Base-by-base conservation (phyloP, 2,888 invertebrate species). In the Epinotia ramella region DNA sequence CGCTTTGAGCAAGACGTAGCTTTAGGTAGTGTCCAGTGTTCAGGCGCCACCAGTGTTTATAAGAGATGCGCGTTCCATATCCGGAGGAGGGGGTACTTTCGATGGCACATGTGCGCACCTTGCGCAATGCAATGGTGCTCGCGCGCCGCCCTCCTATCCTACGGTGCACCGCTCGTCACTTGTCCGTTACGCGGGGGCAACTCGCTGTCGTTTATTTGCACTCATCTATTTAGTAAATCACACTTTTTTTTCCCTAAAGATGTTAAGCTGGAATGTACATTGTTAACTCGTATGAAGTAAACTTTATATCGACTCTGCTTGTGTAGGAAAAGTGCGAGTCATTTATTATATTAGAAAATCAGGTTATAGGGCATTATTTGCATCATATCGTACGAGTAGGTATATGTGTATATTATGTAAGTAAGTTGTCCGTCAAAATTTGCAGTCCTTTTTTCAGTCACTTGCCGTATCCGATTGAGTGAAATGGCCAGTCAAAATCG, bases 61-160 rank as follows among this genome's bases (percentile, higher is more conserved):
- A 94, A 93, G 89, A 91, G 92, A 89, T 91, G 88, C 85, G 80
- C 90, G 91, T 90, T 91, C 90, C 86, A 91, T 86, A 91, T 91
- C 91, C 90, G 89, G 88, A 86, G 91, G 93, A 91, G 93, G 94
- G 94, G 93, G 91, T 86, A 94, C 93, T 93, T 93, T 93, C 94
- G 90, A 93, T 93, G 93, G 91, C 89, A 89, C 89, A 90, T 88
- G 83, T 72, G 72, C 71, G 76, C n/a, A 62, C 84, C 84, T 91
- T 90, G 91, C 93, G 91, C 90, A 94, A 86, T 82, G 86, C 86
- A 86, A 91, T 91, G 92, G 91, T 88, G 89, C 88, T 86, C 87
- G 87, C 88, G 89, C 89, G 86, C 84, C 85, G 89, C 87, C 88
- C 81, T 83, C 81, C 89, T 87, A 87, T 86, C 85, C 85, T 86